Evolutionary conservation across 2,888 invertebrate genomes (phyloP).

Genomic region (Xylocampa areola): DNA sequence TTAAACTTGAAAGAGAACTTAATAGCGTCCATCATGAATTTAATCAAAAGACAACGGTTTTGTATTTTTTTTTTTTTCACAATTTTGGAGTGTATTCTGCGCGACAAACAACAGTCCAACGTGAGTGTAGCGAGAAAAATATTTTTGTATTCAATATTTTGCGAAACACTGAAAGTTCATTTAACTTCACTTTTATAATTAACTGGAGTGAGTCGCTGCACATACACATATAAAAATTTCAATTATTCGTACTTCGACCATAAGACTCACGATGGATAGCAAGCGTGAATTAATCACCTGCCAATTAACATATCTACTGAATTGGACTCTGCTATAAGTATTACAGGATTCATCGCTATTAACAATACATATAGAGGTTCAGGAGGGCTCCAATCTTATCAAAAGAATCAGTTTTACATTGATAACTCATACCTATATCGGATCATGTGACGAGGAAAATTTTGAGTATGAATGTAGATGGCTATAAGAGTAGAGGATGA

Average conservation of each 20-base stretch:
- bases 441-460: too few species aligned
- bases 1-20: slow-evolving; percentile 9
- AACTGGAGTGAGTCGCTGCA: slow-evolving; percentile 4
- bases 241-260: slow-evolving; percentile 23
- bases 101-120: slow-evolving; percentile 9
- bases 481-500: too few species aligned
- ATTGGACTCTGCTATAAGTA: slow-evolving; percentile 1
- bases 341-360: too few species aligned
- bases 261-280: neutral
- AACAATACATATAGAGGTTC: too few species aligned
- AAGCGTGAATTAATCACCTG: slow-evolving; percentile 20
- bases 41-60: slow-evolving; percentile 19
- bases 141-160: slow-evolving; percentile 18
- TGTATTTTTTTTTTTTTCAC: slow-evolving; percentile 7
- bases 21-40: slow-evolving; percentile 10
- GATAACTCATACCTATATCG: too few species aligned
- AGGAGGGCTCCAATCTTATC: too few species aligned
- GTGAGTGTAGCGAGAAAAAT: slow-evolving; percentile 7
- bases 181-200: slow-evolving; percentile 14
- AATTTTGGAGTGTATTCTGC: slow-evolving; percentile 9
- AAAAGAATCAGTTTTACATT: too few species aligned
- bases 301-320: slow-evolving; percentile 1
- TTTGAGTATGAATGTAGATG: too few species aligned
- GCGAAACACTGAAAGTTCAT: slow-evolving; percentile 12
- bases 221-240: slow-evolving; percentile 6